Percentiles rank a stretch among this genome's conserved stretches.
phyloP scores from a whole-genome alignment of 2,797 vertebrate species.

The Manis crassicaudata region DNA sequence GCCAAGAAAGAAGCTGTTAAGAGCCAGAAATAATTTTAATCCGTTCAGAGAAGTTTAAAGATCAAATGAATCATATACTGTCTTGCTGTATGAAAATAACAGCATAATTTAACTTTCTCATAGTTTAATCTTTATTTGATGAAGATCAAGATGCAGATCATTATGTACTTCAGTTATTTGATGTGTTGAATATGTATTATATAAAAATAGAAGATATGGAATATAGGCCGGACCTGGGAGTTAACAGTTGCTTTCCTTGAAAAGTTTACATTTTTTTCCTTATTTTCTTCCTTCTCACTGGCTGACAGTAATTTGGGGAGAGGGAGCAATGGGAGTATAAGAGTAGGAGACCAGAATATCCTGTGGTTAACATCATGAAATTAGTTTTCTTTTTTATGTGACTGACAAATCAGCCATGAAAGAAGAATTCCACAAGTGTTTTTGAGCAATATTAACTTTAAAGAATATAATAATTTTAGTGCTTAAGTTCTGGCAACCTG shows the following conservation, averaged over 20 bases:
- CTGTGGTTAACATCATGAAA: not conserved
- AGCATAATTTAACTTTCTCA: slow-evolving; percentile 26
- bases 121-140: slow-evolving; percentile 55
- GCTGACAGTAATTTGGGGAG: not conserved
- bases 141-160: slow-evolving; percentile 27
- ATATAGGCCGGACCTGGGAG: slow-evolving; percentile 26
- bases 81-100: slow-evolving; percentile 35
- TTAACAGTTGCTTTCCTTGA: slow-evolving; percentile 33
- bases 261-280: slow-evolving; percentile 1
- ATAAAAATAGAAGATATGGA: slow-evolving; percentile 45
- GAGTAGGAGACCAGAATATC: not conserved
- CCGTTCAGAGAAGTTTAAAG: slow-evolving; percentile 33
- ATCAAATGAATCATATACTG: slow-evolving; percentile 14
- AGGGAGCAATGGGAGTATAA: not conserved
- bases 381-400: slow-evolving; percentile 16
- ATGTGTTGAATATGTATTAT: slow-evolving; percentile 39
- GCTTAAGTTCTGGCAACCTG: slow-evolving; percentile 36
- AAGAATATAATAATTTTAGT: slow-evolving; percentile 26
- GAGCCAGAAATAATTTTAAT: slow-evolving; percentile 47
- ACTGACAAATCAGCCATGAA: not conserved
- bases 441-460: slow-evolving; percentile 43
- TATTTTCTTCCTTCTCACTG: slow-evolving; percentile 37
- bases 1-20: not conserved
- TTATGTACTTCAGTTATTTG: slow-evolving; percentile 38
- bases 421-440: slow-evolving; percentile 10